A percentile compares a stretch with the other conserved stretches of the same genome.
phyloP scores from a whole-genome alignment of 2,797 vertebrate genomes.

The Taeniopygia guttata region DNA sequence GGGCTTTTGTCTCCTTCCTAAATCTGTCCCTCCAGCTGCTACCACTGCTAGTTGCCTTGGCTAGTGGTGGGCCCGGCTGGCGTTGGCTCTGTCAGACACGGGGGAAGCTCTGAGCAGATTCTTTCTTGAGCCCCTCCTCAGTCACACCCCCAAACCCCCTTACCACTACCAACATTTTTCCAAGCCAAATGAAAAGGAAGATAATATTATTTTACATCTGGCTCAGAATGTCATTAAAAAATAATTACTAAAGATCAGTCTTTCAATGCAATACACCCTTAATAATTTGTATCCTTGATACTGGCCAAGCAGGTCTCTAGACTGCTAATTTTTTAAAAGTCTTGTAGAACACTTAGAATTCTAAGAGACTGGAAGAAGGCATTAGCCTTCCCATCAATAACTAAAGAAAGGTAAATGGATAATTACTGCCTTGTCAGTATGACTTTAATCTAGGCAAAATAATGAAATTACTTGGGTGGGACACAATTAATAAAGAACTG shows the following conservation, averaged over 20 bases:
- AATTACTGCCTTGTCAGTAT: not conserved
- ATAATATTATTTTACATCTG: not conserved
- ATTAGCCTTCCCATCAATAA: not conserved
- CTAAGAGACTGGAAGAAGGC: not conserved
- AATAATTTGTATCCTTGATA: not conserved
- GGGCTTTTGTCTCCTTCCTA: not conserved
- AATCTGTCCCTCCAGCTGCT: no score
- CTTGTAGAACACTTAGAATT: not conserved
- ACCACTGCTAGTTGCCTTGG: no score
- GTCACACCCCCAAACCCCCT: fast-evolving
- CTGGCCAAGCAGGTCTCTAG: not conserved
- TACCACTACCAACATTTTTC: not conserved
- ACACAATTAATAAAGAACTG: not conserved
- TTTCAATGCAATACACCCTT: not conserved
- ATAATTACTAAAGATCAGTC: not conserved
- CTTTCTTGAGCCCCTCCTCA: not conserved
- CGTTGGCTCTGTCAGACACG: fast-evolving
- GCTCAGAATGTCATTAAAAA: not conserved
- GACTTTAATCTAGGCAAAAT: not conserved
- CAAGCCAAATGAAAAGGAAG: not conserved
- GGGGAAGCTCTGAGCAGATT: not conserved
- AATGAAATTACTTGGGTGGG: not conserved
- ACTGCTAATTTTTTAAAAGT: not conserved
- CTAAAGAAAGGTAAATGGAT: not conserved
- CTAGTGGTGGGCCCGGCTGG: fast-evolving